Conservation (phyloP, 1,140 invertebrate species). For the Drosophila sturtevanti region DNA sequence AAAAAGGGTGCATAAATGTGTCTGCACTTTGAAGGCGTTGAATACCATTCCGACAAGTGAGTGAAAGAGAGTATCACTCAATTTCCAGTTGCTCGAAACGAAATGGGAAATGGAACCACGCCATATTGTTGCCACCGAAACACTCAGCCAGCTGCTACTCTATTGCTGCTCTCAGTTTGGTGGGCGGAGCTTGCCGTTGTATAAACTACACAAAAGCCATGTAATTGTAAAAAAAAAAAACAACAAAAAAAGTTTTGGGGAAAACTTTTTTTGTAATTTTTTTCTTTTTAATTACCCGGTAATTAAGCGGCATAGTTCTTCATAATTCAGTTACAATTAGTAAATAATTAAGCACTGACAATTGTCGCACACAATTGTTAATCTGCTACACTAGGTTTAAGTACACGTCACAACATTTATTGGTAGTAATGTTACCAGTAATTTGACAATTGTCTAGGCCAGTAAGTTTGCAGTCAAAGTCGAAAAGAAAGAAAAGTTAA, state of each 20-base stretch:
- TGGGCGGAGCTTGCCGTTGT: slow-evolving; percentile 51
- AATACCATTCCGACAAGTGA: slow-evolving; percentile 26
- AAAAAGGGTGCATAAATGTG: slow-evolving; percentile 15
- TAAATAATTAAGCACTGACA: slow-evolving; percentile 74
- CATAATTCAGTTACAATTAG: slow-evolving; percentile 75
- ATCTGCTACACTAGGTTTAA: slow-evolving; percentile 45
- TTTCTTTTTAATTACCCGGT: slow-evolving; percentile 55
- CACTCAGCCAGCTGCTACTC: neutral
- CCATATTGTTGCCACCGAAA: slow-evolving; percentile 57
- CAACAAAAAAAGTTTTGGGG: slow-evolving; percentile 28
- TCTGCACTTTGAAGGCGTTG: slow-evolving; percentile 62
- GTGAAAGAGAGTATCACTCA: slow-evolving; percentile 52
- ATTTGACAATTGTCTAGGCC: slow-evolving; percentile 11
- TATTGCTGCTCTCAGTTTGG: slow-evolving; percentile 21
- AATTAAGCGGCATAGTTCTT: slow-evolving; percentile 69
- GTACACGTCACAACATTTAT: slow-evolving; percentile 64
- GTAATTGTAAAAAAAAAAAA: slow-evolving; percentile 36
- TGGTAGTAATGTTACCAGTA: slow-evolving; percentile 31
- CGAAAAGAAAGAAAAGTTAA: neutral
- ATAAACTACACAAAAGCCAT: slow-evolving; percentile 21
- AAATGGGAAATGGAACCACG: slow-evolving; percentile 68
- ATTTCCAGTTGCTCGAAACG: slow-evolving; percentile 63
- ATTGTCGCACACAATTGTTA: slow-evolving; percentile 68
- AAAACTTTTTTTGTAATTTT: slow-evolving; percentile 26
- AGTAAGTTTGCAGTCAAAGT: neutral